Conservation (phyloP, 2,113 vertebrate genomes). For the Pseudorhombus dupliciocellatus region DNA sequence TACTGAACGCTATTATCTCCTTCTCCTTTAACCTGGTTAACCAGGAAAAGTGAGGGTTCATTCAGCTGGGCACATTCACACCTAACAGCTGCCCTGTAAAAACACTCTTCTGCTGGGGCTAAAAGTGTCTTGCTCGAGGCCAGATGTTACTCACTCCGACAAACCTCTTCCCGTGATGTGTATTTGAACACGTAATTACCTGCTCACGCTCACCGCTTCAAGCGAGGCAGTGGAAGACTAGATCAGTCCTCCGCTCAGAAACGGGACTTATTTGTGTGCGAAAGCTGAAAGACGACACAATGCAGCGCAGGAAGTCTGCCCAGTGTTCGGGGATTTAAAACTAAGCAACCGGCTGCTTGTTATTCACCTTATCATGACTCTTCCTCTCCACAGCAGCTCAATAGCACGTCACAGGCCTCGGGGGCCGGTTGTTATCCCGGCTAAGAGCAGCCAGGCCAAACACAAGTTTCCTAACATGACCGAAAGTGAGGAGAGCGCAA, state of each 20-base stretch:
- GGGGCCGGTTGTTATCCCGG: constrained; percentile 42
- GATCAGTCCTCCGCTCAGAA: not conserved
- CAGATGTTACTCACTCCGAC: constrained; percentile 28
- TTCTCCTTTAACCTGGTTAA: not conserved
- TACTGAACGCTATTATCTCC: not conserved
- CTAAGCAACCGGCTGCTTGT: constrained; percentile 19
- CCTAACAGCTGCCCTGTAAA: constrained; percentile 10
- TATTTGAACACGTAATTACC: constrained; percentile 1
- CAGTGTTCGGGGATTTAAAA: constrained; percentile 1
- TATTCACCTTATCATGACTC: constrained; percentile 45
- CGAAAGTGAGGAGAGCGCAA: constrained; percentile 61
- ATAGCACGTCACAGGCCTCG: constrained; percentile 29
- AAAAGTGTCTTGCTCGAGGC: constrained; percentile 23
- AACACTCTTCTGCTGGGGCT: constrained; percentile 10
- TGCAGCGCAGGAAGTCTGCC: not conserved
- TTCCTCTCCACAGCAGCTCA: constrained; percentile 28
- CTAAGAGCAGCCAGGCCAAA: constrained; percentile 47
- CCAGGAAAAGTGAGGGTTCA: not conserved
- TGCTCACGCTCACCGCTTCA: not conserved
- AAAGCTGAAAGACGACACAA: constrained; percentile 1
- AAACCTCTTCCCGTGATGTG: constrained; percentile 9
- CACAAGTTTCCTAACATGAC: constrained; percentile 68
- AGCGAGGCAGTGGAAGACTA: not conserved
- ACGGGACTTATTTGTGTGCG: not conserved
- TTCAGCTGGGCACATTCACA: constrained; percentile 2